phyloP scores from a whole-genome alignment of 1,140 invertebrate species.

The Panagrolaimus sp. region DNA sequence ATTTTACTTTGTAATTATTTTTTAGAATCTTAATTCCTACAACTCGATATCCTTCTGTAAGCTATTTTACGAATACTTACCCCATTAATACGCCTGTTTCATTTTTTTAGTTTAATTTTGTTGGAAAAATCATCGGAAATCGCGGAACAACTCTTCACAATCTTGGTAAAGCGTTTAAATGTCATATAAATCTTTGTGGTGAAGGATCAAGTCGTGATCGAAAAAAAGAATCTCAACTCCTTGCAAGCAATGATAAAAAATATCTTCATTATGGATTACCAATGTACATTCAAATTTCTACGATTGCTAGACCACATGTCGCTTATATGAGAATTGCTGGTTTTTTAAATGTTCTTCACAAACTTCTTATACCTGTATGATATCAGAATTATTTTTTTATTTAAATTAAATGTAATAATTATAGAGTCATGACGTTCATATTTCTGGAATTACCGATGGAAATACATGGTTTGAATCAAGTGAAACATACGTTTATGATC shows the following conservation, averaged over 20 bases:
- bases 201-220: conserved; percentile 19
- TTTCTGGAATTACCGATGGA: conserved; percentile 3
- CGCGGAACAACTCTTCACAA: conserved; percentile 62
- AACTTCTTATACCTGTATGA: conserved; percentile 20
- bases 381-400: background rate
- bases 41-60: conserved; percentile 43
- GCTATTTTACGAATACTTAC: conserved; percentile 1
- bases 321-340: conserved; percentile 28
- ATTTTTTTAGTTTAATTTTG: conserved; percentile 14
- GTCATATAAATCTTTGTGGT: conserved; percentile 20
- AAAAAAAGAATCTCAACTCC: conserved; percentile 15
- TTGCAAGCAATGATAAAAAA: conserved; percentile 8
- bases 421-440: background rate
- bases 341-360: conserved; percentile 21
- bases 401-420: background rate
- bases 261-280: conserved; percentile 23
- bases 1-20: conserved; percentile 41
- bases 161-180: conserved; percentile 23
- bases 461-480: background rate
- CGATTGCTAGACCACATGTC: conserved; percentile 20
- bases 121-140: conserved; percentile 73
- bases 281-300: conserved; percentile 22
- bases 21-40: conserved; percentile 42
- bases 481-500: background rate
- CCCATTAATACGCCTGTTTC: background rate